phyloP scores from a whole-genome alignment of 2,113 vertebrate species.

The Bos javanicus region DNA sequence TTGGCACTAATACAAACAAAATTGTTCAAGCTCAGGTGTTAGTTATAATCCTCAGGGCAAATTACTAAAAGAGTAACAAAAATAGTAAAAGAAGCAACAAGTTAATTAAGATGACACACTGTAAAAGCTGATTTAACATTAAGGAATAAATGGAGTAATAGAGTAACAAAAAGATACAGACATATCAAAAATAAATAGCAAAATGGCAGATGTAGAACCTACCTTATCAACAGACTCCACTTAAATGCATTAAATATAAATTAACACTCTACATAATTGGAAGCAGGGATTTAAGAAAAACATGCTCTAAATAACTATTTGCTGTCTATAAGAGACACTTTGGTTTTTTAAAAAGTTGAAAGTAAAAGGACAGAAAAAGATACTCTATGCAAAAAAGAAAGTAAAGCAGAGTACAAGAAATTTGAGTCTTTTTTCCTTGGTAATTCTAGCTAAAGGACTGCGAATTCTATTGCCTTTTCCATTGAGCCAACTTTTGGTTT shows the following conservation, averaged over 20 bases:
- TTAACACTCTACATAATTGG: neutral
- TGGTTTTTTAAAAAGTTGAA: neutral
- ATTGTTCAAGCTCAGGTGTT: conserved; percentile 20
- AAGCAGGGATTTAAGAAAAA: conserved; percentile 1
- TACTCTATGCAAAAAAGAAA: neutral
- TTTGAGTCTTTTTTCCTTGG: neutral
- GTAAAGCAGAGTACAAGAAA: neutral
- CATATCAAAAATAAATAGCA: neutral
- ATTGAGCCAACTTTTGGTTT: neutral
- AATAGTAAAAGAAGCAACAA: neutral
- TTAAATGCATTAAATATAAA: conserved; percentile 25
- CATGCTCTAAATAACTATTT: neutral
- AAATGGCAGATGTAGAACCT: neutral
- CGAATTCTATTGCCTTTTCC: neutral
- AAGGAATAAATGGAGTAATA: conserved; percentile 28
- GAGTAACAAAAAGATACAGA: neutral
- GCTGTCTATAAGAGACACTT: neutral
- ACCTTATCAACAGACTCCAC: neutral
- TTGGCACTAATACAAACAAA: conserved; percentile 1
- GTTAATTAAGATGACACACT: neutral
- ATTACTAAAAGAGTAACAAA: neutral
- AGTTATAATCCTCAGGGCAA: neutral
- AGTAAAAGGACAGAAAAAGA: conserved; percentile 9
- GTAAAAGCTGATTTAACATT: conserved; percentile 4
- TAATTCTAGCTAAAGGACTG: neutral